phyloP scores from a whole-genome alignment of 2,888 invertebrate genomes.

The Gerosis bhagava region DNA sequence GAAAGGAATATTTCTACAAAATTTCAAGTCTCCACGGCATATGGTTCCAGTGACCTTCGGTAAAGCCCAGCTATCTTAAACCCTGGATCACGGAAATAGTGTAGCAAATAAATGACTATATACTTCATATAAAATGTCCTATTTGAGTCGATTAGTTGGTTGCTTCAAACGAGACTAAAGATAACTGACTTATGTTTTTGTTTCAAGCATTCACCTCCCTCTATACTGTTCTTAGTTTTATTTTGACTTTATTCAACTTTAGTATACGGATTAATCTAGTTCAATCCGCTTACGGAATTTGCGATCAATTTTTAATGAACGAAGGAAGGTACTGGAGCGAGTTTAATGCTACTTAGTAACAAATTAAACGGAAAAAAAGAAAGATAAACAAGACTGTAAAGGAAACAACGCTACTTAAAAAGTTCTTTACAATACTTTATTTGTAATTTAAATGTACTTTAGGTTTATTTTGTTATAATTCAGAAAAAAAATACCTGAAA shows the following conservation, averaged over 20 bases:
- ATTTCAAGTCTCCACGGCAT: too few relatives aligned
- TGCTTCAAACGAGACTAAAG: slow-evolving; percentile 41
- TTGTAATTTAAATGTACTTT: too few relatives aligned
- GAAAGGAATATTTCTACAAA: too few relatives aligned
- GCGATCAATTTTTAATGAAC: slow-evolving; percentile 22
- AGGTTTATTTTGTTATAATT: too few relatives aligned
- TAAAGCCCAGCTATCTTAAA: too few relatives aligned
- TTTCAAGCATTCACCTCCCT: slow-evolving; percentile 45
- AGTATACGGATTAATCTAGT: slow-evolving; percentile 29
- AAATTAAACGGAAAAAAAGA: slow-evolving; percentile 7
- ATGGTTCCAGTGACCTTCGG: too few relatives aligned
- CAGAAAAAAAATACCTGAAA: too few relatives aligned
- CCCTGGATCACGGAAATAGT: too few relatives aligned
- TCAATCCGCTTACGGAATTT: slow-evolving; percentile 31
- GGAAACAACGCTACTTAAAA: slow-evolving; percentile 4
- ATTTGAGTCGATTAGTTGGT: not conserved
- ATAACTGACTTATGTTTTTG: slow-evolving; percentile 67
- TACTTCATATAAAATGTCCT: not conserved
- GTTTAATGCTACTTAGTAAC: slow-evolving; percentile 15
- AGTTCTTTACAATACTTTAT: not conserved
- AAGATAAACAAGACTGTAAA: not conserved
- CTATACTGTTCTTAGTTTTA: slow-evolving; percentile 44
- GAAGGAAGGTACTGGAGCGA: not conserved
- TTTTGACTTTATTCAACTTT: slow-evolving; percentile 33
- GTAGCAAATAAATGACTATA: too few relatives aligned